Evolutionary conservation across 2,888 invertebrate species (phyloP).

Genomic region (Drosophila affinis): DNA sequence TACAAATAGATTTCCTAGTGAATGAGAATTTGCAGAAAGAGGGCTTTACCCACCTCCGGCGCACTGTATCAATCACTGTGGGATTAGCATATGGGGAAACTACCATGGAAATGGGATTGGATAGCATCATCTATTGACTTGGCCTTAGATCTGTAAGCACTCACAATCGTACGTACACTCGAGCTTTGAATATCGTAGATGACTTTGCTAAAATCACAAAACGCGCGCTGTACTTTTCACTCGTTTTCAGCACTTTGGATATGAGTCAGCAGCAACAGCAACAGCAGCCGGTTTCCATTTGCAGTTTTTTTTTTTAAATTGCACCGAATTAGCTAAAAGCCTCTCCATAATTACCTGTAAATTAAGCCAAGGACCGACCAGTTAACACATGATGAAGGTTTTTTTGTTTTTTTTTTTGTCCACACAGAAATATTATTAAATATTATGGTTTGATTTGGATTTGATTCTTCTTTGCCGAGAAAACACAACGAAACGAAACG

Average conservation of each 20-base stretch:
- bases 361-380: constrained; percentile 45
- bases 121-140: constrained; percentile 48
- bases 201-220: constrained; percentile 28
- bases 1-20: constrained; percentile 36
- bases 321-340: constrained; percentile 58
- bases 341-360: constrained; percentile 62
- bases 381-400: constrained; percentile 42
- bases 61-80: constrained; percentile 41
- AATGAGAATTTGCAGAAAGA: constrained; percentile 55
- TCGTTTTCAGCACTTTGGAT: constrained; percentile 19
- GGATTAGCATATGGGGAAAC: constrained; percentile 43
- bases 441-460: background rate
- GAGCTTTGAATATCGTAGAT: constrained; percentile 26
- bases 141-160: constrained; percentile 35
- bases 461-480: background rate
- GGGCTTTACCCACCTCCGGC: constrained; percentile 51
- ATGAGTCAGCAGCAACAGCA: constrained; percentile 53
- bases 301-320: constrained; percentile 45
- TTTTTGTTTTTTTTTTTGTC: background rate
- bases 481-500: constrained; percentile 10
- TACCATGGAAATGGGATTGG: constrained; percentile 24
- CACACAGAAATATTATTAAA: background rate
- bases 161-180: constrained; percentile 16
- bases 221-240: constrained; percentile 10
- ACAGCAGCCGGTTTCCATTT: constrained; percentile 65